Evolutionary conservation across 2,113 vertebrate genomes (phyloP), one percentile per base, ranked within the genome.

Genomic region (Spilogale gracilis): DNA sequence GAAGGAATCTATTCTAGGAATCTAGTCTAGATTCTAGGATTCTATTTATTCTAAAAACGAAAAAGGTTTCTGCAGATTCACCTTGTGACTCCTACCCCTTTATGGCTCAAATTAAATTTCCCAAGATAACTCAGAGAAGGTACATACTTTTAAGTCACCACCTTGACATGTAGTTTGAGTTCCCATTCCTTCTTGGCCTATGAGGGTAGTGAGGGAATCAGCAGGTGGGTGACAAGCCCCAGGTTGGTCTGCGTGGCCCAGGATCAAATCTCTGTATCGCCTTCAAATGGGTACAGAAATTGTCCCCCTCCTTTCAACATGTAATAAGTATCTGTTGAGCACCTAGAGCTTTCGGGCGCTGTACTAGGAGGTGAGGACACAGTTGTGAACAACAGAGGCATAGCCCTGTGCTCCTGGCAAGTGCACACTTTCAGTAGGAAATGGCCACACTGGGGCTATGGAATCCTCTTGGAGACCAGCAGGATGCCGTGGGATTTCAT

Each of bases 1-100:
- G 87, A 86, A 60, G 54, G 10, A 73, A 78, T 81, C 96, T 87
- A 10, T 78, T 95, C 50, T 84, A 92, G 54, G 52, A 92, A 79
- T 23, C 58, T 60, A 60, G 7, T 61, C 60, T 61, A 61, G 60
- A 23, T 61, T 61, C 60, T 61, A 60, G 54, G 16, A 78, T 78
- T 60, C 96, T 87, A 6, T 82, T 73, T 91, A 67, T 85, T 95
- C 50, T 84, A 92, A 56, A 92, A 80, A 73, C n/a, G 67, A 58
- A 58, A 94, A 78, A 95, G 60, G 9, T 54, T 84, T 89, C 63
- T 90, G 43, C 43, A 91, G 73, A 58, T n/a, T 79, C 6, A 23
- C 54, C 79, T 90, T 60, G n/a, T n/a, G 60, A 58, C 43, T 23
- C n/a, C 27, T 11, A 60, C 21, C 27, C n/a, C 38, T 89, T 65